phyloP scores from a whole-genome alignment of 2,888 invertebrate genomes.

The Doris montereyensis region DNA sequence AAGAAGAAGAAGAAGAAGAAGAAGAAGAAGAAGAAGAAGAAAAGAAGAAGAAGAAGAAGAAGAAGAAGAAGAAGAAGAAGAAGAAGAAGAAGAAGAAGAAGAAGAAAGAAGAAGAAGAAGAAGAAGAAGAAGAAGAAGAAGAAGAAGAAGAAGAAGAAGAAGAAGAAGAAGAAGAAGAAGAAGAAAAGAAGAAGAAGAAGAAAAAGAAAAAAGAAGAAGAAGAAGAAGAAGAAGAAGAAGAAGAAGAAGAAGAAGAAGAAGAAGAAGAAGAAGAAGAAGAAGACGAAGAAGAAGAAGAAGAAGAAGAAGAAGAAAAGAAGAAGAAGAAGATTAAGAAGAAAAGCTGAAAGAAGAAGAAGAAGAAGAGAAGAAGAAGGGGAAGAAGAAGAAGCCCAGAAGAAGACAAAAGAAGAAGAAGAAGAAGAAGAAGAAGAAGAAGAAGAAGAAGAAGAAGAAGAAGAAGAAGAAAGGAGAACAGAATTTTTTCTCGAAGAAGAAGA shows the following conservation, averaged over 20 bases:
- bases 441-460: no score
- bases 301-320: background rate
- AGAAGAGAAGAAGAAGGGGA: no score
- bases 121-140: background rate
- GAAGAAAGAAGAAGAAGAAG: background rate
- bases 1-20: background rate
- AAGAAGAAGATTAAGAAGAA: background rate
- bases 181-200: background rate
- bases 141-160: background rate
- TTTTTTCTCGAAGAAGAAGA: no score
- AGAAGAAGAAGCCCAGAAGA: no score
- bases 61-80: background rate
- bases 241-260: background rate
- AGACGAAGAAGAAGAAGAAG: background rate
- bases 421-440: no score
- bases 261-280: background rate
- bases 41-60: background rate
- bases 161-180: background rate
- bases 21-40: background rate
- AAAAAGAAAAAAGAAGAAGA: background rate
- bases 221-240: background rate
- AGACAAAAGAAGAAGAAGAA: no score
- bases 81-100: conserved; percentile 8
- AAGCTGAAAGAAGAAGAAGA: no score
- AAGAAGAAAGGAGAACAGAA: no score